Conservation (phyloP, 2,888 invertebrate species). For the Oscheius sp. region DNA sequence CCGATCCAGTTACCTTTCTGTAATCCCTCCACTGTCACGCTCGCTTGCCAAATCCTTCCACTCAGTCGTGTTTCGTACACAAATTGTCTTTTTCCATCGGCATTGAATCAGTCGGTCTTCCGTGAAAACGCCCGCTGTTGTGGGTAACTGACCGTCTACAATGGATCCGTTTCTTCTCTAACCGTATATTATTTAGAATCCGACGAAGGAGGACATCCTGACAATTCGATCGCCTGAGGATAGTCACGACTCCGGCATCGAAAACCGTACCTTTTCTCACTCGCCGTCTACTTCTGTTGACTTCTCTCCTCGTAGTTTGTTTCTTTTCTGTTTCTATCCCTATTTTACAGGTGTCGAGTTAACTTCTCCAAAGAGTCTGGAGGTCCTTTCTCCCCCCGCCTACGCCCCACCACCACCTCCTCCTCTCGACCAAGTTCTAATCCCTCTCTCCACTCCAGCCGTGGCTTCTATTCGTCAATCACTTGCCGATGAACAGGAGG, state of each 20-base stretch:
- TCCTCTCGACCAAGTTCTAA: slow-evolving; percentile 26
- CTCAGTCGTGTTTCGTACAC: slow-evolving; percentile 10
- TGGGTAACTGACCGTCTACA: slow-evolving; percentile 2
- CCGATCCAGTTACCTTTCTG: slow-evolving; percentile 19
- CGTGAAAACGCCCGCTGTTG: not conserved
- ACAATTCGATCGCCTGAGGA: slow-evolving; percentile 34
- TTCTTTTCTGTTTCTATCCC: not conserved
- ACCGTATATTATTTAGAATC: slow-evolving; percentile 34
- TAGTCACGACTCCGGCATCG: slow-evolving; percentile 50
- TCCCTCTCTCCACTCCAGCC: slow-evolving; percentile 17
- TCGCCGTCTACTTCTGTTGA: slow-evolving; percentile 50
- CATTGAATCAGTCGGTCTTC: not conserved
- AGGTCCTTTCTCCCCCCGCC: slow-evolving; percentile 3
- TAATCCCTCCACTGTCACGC: slow-evolving; percentile 25
- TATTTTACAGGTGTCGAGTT: slow-evolving; percentile 23
- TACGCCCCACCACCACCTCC: slow-evolving; percentile 29
- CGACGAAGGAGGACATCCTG: slow-evolving; percentile 47
- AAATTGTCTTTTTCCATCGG: slow-evolving; percentile 10
- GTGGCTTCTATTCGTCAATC: not conserved
- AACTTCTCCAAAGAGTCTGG: slow-evolving; percentile 28
- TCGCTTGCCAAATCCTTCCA: slow-evolving; percentile 17
- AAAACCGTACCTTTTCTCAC: slow-evolving; percentile 39
- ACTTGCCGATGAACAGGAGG: slow-evolving; percentile 8
- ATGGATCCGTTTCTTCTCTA: not conserved
- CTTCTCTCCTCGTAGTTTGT: slow-evolving; percentile 54